Percentiles rank a stretch among this genome's conserved stretches.
These are phyloP conservation scores for Drosophila buzzatii DNA, from an alignment of 2,888 invertebrate species.

Conservation along the genomic window DNA sequence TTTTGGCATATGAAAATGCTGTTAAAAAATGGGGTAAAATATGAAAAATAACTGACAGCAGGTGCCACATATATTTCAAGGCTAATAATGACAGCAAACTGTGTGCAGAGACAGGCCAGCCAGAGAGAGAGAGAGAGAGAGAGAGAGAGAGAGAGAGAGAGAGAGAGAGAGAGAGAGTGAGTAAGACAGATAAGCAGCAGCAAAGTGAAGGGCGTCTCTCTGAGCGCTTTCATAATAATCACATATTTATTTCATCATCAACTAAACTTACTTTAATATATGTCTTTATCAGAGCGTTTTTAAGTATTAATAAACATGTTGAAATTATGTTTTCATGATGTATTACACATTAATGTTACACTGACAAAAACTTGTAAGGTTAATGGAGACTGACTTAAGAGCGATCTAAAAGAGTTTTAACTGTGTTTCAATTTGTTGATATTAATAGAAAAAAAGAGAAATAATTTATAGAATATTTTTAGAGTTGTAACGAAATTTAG, in stretches of 20 bases:
- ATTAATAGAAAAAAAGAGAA: too few relatives aligned
- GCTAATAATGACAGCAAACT: constrained; percentile 7
- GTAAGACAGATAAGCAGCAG: background rate
- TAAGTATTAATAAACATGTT: background rate
- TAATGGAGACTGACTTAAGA: too few relatives aligned
- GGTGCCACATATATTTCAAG: constrained; percentile 14
- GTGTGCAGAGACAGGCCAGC: background rate
- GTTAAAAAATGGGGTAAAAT: constrained; percentile 21
- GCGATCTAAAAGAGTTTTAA: too few relatives aligned
- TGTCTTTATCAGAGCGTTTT: background rate
- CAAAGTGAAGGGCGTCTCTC: background rate
- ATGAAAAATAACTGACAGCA: constrained; percentile 11
- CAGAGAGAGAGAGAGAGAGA: background rate
- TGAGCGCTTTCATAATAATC: background rate
- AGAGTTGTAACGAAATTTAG: too few relatives aligned
- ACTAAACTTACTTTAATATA: background rate
- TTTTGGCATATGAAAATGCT: constrained; percentile 10
- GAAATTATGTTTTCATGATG: background rate
- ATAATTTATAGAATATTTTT: too few relatives aligned
- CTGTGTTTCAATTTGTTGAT: too few relatives aligned
- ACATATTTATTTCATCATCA: background rate
- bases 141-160: background rate
- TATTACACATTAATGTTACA: background rate
- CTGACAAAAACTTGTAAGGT: background rate
- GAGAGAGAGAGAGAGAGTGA: background rate